Conservation (phyloP, 2,797 vertebrate genomes). For the Notamacropus eugenii region DNA sequence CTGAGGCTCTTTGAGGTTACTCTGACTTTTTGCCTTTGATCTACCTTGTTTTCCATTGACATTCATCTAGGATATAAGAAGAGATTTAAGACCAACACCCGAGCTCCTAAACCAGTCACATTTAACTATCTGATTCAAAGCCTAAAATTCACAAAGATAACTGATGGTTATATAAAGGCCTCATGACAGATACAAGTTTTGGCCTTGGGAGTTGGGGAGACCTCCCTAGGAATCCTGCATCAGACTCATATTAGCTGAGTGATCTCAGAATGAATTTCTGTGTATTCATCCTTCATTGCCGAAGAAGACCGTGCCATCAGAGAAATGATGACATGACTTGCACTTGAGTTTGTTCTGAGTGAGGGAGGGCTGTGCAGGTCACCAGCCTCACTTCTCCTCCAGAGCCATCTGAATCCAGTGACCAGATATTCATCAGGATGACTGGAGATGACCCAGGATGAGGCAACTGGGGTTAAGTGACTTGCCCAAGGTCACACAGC, state of each 20-base stretch:
- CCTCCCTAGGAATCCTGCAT: neutral
- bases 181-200: neutral
- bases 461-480: no score
- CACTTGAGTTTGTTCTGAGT: no score
- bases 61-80: neutral
- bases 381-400: no score
- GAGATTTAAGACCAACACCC: neutral
- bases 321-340: no score
- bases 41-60: neutral
- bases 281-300: no score
- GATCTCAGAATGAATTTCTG: neutral
- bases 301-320: no score
- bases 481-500: no score
- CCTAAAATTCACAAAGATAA: neutral
- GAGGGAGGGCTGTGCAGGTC: no score
- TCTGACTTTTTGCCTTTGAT: neutral
- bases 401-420: no score
- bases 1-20: neutral
- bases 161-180: neutral
- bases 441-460: no score
- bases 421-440: no score
- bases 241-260: neutral
- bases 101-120: neutral
- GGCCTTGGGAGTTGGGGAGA: neutral
- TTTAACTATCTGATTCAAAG: neutral